Percentiles rank a stretch among this genome's conserved stretches.
phyloP scores from a whole-genome alignment of 2,797 vertebrate genomes.

The Hirundo rustica region DNA sequence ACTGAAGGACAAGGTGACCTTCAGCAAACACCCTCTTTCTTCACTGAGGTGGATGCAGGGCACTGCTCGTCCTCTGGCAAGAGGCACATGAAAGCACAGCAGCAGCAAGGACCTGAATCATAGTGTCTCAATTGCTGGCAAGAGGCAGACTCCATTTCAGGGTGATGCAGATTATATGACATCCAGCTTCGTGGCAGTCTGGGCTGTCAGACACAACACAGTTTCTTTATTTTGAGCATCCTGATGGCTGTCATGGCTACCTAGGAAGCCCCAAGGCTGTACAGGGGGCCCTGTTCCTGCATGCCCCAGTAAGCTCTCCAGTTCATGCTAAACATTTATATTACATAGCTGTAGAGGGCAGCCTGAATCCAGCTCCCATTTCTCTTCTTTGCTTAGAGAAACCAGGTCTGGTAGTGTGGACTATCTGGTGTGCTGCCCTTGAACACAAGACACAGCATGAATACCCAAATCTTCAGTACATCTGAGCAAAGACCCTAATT shows the following conservation, averaged over 20 bases:
- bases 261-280: neutral
- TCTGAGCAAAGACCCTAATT: neutral
- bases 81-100: neutral
- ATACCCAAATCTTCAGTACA: neutral
- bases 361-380: conserved; percentile 34
- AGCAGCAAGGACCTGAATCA: neutral
- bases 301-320: neutral
- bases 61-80: neutral
- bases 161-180: neutral
- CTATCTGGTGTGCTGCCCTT: neutral
- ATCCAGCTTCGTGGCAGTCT: neutral
- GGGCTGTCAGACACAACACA: fast-evolving
- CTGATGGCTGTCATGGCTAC: neutral
- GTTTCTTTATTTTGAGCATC: neutral
- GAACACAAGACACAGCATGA: neutral
- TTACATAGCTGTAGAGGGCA: conserved; percentile 39
- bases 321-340: neutral
- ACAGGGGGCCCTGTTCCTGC: neutral
- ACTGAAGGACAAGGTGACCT: neutral
- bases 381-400: neutral
- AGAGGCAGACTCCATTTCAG: neutral
- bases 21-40: neutral
- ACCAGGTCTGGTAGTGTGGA: neutral
- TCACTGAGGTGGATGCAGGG: fast-evolving
- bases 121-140: neutral